phyloP scores from a whole-genome alignment of 1,140 invertebrate genomes.

The Neodiprion pinetum region DNA sequence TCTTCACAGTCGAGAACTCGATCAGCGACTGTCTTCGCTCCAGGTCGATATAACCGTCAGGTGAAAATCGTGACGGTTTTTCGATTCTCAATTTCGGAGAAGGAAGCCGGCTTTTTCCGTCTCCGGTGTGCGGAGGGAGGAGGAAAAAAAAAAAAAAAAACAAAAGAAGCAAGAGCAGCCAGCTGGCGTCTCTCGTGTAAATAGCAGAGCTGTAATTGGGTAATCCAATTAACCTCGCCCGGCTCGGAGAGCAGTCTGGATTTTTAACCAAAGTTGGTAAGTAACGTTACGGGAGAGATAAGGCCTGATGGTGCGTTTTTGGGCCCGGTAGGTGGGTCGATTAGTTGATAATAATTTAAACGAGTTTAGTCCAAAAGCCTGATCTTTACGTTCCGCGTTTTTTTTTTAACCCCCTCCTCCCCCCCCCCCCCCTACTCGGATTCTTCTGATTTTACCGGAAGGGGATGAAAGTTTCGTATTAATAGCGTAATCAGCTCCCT shows the following conservation, averaged over 20 bases:
- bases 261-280: not conserved
- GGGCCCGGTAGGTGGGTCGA: not conserved
- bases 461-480: too few species aligned
- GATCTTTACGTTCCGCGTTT: too few species aligned
- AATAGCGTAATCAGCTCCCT: not conserved
- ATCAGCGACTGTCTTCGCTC: too few species aligned
- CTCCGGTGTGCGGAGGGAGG: too few species aligned
- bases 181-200: conserved; percentile 2
- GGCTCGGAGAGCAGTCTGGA: not conserved
- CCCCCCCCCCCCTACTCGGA: not conserved
- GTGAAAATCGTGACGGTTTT: too few species aligned
- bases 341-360: conserved; percentile 1
- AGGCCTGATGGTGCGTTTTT: not conserved
- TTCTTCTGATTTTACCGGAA: not conserved
- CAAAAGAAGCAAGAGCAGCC: conserved; percentile 12
- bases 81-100: too few species aligned
- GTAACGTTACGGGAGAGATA: not conserved
- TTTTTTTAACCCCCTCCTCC: not conserved
- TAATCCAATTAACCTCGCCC: conserved; percentile 1
- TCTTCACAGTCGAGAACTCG: too few species aligned
- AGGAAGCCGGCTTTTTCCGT: too few species aligned
- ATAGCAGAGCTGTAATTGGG: conserved; percentile 1
- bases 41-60: too few species aligned
- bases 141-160: not conserved
- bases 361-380: not conserved